Evolutionary conservation across 2,888 invertebrate species (phyloP).

Genomic region (Apamea epomidion): DNA sequence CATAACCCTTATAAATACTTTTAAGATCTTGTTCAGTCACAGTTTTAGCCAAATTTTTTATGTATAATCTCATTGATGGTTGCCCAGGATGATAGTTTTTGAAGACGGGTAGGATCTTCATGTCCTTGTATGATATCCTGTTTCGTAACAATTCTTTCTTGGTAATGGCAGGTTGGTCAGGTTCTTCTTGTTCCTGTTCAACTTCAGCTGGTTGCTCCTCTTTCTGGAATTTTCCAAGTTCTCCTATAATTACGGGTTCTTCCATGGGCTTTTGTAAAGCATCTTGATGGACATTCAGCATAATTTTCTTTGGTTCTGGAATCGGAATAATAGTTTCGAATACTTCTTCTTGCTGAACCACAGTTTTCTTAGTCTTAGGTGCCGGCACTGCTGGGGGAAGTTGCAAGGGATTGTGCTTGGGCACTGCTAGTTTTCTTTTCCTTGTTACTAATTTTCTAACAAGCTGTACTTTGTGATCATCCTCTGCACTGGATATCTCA

Average conservation of each 20-base stretch:
- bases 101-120: slow-evolving; percentile 94
- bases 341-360: slow-evolving; percentile 80
- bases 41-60: slow-evolving; percentile 97
- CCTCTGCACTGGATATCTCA: slow-evolving; percentile 85
- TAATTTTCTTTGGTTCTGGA: slow-evolving; percentile 85
- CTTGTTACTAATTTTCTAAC: slow-evolving; percentile 78
- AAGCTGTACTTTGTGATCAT: slow-evolving; percentile 70
- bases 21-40: slow-evolving; percentile 94
- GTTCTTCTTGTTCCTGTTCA: slow-evolving; percentile 67
- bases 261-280: slow-evolving; percentile 79
- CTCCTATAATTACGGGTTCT: slow-evolving; percentile 82
- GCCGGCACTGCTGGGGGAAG: slow-evolving; percentile 73
- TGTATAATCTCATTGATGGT: slow-evolving; percentile 96
- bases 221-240: slow-evolving; percentile 85
- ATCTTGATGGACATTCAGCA: slow-evolving; percentile 83
- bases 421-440: slow-evolving; percentile 81
- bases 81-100: slow-evolving; percentile 96
- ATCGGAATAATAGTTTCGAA: slow-evolving; percentile 82
- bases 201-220: slow-evolving; percentile 73
- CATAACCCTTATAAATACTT: slow-evolving; percentile 93
- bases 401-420: slow-evolving; percentile 74
- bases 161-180: slow-evolving; percentile 88
- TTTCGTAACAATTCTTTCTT: slow-evolving; percentile 92
- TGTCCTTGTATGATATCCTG: slow-evolving; percentile 93
- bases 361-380: slow-evolving; percentile 77